Evolutionary conservation across 1,140 invertebrate genomes (phyloP).

Genomic region (Brachionus asplanchnoidis): DNA sequence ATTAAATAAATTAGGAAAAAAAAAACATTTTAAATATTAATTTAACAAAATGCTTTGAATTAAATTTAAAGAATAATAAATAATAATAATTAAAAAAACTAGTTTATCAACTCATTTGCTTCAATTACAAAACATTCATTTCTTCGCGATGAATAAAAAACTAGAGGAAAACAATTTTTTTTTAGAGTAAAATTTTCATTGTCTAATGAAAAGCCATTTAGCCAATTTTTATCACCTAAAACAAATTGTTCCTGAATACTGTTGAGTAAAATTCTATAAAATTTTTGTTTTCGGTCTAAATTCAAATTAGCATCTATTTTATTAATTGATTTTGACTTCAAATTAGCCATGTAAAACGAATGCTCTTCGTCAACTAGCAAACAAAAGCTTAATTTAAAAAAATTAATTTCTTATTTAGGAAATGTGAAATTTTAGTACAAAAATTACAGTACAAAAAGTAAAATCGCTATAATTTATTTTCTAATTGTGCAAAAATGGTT

Average conservation of each 20-base stretch:
- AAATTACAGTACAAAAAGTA: no score
- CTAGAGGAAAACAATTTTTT: not conserved
- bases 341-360: not conserved
- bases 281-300: not conserved
- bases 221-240: not conserved
- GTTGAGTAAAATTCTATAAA: not conserved
- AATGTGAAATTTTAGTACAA: no score
- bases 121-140: conserved; percentile 5
- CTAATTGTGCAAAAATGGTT: no score
- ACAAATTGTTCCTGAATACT: not conserved
- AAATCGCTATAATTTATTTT: no score
- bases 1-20: no score
- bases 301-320: not conserved
- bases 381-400: conserved; percentile 9
- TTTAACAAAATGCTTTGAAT: no score
- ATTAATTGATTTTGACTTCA: not conserved
- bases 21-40: no score
- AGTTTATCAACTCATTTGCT: not conserved
- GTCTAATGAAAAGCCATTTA: not conserved
- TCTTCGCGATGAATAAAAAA: not conserved
- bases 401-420: not conserved
- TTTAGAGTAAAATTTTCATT: not conserved
- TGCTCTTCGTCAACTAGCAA: not conserved
- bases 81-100: not conserved
- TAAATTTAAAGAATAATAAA: not conserved